These are phyloP conservation scores for Indicator maculatus DNA, from an alignment of 2,113 vertebrate species.

Conservation along the genomic window DNA sequence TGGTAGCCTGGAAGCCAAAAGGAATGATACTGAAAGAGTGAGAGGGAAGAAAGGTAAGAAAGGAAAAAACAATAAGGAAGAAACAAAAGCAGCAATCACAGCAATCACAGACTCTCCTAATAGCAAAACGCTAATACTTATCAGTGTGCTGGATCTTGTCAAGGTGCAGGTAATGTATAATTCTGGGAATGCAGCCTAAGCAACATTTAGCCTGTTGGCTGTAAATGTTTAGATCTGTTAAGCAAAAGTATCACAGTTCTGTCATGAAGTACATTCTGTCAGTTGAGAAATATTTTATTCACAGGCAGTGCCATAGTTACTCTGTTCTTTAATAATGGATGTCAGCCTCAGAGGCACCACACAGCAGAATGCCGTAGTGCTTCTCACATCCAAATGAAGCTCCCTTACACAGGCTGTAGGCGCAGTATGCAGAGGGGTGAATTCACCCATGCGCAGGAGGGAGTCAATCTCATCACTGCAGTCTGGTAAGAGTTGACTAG, in stretches of 20 bases:
- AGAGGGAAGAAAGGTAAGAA: not conserved
- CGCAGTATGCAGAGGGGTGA: not conserved
- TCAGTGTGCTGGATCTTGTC: constrained; percentile 39
- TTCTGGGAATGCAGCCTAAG: constrained; percentile 36
- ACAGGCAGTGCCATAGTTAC: not conserved
- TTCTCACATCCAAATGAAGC: not conserved
- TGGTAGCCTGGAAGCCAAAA: constrained; percentile 52
- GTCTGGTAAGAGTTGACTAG: not conserved
- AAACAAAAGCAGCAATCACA: not conserved
- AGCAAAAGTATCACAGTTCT: not conserved
- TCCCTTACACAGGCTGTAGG: not conserved
- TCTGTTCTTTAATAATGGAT: not conserved
- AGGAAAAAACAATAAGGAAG: not conserved
- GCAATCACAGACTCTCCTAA: not conserved
- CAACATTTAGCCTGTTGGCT: not conserved
- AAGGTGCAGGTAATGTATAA: constrained; percentile 3
- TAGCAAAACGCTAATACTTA: not conserved
- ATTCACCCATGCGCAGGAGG: not conserved
- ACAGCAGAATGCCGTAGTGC: not conserved
- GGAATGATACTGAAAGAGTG: not conserved
- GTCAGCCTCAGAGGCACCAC: not conserved
- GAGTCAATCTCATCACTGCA: not conserved
- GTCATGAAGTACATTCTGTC: not conserved
- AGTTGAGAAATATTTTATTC: not conserved
- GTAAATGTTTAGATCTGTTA: not conserved